phyloP scores from a whole-genome alignment of 1,140 invertebrate species.

The Papilio polyxenes region DNA sequence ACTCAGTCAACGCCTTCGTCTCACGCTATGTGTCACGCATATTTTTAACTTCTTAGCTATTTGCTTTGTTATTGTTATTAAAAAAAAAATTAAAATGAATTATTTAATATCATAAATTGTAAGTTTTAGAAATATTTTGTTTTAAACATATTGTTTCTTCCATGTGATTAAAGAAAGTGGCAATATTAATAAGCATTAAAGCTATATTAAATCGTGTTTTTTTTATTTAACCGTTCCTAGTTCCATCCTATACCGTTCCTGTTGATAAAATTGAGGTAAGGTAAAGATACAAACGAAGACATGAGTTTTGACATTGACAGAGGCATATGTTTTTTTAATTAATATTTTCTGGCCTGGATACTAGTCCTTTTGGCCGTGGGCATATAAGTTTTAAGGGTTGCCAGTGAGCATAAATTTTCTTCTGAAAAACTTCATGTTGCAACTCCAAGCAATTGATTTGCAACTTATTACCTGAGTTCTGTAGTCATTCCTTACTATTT shows the following conservation, averaged over 20 bases:
- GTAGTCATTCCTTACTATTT: too few species aligned
- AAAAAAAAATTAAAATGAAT: slow-evolving; percentile 54
- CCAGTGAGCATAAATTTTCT: too few species aligned
- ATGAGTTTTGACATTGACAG: too few species aligned
- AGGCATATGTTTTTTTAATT: too few species aligned
- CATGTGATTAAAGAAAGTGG: slow-evolving; percentile 75
- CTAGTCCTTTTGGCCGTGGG: too few species aligned
- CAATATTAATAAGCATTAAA: slow-evolving; percentile 74
- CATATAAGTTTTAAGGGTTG: too few species aligned
- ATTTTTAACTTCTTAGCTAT: slow-evolving; percentile 50
- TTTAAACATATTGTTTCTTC: slow-evolving; percentile 73
- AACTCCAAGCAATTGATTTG: too few species aligned
- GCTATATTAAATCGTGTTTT: slow-evolving; percentile 52
- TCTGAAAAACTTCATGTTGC: too few species aligned
- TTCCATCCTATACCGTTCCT: background rate
- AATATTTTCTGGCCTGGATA: too few species aligned
- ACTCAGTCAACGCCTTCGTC: background rate
- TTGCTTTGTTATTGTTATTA: slow-evolving; percentile 76
- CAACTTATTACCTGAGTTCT: too few species aligned
- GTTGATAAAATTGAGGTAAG: background rate
- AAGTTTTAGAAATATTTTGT: slow-evolving; percentile 69
- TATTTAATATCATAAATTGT: slow-evolving; percentile 73
- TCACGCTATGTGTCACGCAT: background rate
- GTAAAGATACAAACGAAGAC: too few species aligned
- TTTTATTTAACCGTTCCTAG: slow-evolving; percentile 9